phyloP scores from a whole-genome alignment of 2,888 invertebrate species.

The Epistrophe eligans region DNA sequence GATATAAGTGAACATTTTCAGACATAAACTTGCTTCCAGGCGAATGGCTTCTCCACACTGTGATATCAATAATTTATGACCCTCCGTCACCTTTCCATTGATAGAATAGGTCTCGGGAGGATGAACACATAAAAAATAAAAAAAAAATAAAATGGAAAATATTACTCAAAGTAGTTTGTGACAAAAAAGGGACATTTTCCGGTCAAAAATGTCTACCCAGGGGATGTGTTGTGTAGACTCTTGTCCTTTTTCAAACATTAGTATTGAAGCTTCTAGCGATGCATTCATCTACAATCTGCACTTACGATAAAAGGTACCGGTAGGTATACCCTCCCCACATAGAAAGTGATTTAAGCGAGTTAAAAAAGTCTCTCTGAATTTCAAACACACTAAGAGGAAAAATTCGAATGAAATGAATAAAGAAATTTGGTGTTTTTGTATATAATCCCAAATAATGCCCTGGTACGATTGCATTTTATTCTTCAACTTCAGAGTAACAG shows the following conservation, averaged over 20 bases:
- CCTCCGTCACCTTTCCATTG: slow-evolving; percentile 36
- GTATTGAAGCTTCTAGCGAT: slow-evolving; percentile 57
- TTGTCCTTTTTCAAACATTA: slow-evolving; percentile 43
- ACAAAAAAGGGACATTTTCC: slow-evolving; percentile 67
- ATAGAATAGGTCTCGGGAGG: background rate
- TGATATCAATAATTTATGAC: slow-evolving; percentile 71
- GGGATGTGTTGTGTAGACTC: slow-evolving; percentile 32
- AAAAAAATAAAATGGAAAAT: slow-evolving; percentile 51
- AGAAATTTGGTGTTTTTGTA: too few species aligned
- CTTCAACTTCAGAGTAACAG: too few species aligned
- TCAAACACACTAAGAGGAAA: slow-evolving; percentile 15
- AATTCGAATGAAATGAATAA: background rate
- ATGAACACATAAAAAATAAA: slow-evolving; percentile 4
- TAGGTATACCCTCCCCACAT: slow-evolving; percentile 24
- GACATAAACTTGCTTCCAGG: slow-evolving; percentile 20
- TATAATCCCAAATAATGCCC: too few species aligned
- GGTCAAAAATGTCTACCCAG: slow-evolving; percentile 40
- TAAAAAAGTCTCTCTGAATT: slow-evolving; percentile 20
- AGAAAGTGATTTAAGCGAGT: slow-evolving; percentile 45
- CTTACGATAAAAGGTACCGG: slow-evolving; percentile 25
- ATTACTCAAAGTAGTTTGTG: slow-evolving; percentile 61
- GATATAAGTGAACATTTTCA: slow-evolving; percentile 35
- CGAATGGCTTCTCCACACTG: slow-evolving; percentile 56
- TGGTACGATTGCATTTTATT: too few species aligned
- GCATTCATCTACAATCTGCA: slow-evolving; percentile 42